Evolutionary conservation across 2,113 vertebrate species (phyloP).

Genomic region (Spea multiplicata): DNA sequence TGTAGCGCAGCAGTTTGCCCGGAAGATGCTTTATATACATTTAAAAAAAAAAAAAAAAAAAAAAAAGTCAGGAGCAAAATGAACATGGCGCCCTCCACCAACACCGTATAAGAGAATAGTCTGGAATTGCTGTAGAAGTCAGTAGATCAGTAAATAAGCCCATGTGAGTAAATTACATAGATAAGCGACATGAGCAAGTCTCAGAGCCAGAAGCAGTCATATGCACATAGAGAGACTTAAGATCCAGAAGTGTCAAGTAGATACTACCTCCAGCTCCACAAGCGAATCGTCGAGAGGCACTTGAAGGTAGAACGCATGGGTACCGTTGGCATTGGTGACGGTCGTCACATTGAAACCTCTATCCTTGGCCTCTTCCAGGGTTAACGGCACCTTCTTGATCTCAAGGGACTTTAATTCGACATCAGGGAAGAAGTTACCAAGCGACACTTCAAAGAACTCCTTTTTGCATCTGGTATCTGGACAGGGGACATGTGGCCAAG

Average conservation of each 20-base stretch:
- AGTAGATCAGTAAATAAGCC: no score
- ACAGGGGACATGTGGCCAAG: neutral
- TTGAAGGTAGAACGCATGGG: conserved; percentile 32
- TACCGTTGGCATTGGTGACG: conserved; percentile 9
- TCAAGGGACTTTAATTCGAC: conserved; percentile 23
- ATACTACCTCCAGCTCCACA: conserved; percentile 42
- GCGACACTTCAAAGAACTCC: conserved; percentile 42
- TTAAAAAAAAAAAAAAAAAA: no score
- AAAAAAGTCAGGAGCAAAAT: no score
- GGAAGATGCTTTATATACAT: no score
- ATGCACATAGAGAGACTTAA: no score
- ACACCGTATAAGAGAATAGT: no score
- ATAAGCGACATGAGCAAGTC: no score
- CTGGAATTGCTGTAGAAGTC: no score
- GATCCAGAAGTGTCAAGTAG: no score
- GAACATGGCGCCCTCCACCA: no score
- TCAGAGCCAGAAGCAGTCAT: no score
- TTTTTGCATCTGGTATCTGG: conserved; percentile 34
- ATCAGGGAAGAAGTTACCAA: conserved; percentile 49
- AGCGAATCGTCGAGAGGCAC: conserved; percentile 38
- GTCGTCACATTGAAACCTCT: neutral
- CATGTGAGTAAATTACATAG: no score
- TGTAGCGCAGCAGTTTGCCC: conserved; percentile 33
- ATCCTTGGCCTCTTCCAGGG: neutral
- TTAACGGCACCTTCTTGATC: neutral